These are phyloP conservation scores for Pongo abelii DNA, from an alignment of 2,113 vertebrate genomes.

Conservation along the genomic window DNA sequence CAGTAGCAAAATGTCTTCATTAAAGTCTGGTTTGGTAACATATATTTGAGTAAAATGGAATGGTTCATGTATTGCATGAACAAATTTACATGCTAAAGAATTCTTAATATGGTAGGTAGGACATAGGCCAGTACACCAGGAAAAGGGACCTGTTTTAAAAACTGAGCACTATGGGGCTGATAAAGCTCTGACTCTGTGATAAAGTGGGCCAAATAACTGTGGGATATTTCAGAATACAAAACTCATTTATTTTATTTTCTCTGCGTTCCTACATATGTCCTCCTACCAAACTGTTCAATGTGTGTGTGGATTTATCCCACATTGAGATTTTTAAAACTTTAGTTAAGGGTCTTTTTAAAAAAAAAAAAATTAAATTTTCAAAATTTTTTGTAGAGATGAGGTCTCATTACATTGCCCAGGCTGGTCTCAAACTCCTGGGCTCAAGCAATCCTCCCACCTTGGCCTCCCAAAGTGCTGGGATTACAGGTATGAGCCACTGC, in stretches of 20 bases:
- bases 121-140: not conserved
- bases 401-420: no score
- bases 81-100: not conserved
- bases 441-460: no score
- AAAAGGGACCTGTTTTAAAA: not conserved
- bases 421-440: no score
- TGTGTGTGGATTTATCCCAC: not conserved
- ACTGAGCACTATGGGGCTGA: not conserved
- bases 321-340: not conserved
- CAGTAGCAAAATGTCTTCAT: conserved; percentile 22
- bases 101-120: not conserved
- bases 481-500: no score
- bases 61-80: not conserved
- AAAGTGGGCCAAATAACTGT: not conserved
- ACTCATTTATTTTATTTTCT: not conserved
- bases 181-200: not conserved
- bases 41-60: not conserved
- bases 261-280: not conserved
- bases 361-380: no score
- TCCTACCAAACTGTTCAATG: not conserved
- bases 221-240: not conserved
- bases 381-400: no score
- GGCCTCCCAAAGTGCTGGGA: no score
- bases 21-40: not conserved
- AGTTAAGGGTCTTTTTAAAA: not conserved